Evolutionary conservation across 64 coral and sea anemone genomes (phyloP).

Genomic region (Trachythela sp.): DNA sequence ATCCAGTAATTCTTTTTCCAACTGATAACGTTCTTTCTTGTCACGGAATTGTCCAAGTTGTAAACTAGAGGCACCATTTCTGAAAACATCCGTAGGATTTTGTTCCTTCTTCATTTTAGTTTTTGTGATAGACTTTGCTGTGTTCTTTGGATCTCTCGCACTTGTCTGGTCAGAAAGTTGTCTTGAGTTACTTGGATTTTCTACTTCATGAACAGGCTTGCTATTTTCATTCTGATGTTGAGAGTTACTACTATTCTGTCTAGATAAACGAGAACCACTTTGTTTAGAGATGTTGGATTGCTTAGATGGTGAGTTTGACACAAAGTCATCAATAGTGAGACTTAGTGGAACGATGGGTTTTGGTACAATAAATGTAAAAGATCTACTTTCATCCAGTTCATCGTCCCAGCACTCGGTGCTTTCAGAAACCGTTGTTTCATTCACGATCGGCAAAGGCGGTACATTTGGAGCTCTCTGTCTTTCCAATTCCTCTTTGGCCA

Average conservation of each 20-base stretch:
- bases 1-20: not conserved
- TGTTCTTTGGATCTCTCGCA: too few species aligned
- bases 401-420: not conserved
- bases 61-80: not conserved
- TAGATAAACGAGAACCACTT: too few species aligned
- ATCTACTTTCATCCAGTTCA: not conserved
- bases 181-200: too few species aligned
- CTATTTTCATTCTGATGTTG: too few species aligned
- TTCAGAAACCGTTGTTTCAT: not conserved
- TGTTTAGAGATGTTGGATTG: too few species aligned
- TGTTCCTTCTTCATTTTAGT: not conserved
- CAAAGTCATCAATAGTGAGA: not conserved
- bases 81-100: not conserved
- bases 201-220: too few species aligned
- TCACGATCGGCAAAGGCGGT: not conserved
- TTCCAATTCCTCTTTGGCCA: not conserved
- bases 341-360: not conserved
- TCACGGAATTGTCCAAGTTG: not conserved
- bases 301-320: not conserved
- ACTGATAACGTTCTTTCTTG: not conserved
- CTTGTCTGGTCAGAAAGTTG: too few species aligned
- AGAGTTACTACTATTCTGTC: too few species aligned
- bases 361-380: not conserved
- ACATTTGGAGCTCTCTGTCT: not conserved
- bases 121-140: not conserved